phyloP scores from a whole-genome alignment of 2,797 vertebrate genomes.

The Cirrhinus mrigala region DNA sequence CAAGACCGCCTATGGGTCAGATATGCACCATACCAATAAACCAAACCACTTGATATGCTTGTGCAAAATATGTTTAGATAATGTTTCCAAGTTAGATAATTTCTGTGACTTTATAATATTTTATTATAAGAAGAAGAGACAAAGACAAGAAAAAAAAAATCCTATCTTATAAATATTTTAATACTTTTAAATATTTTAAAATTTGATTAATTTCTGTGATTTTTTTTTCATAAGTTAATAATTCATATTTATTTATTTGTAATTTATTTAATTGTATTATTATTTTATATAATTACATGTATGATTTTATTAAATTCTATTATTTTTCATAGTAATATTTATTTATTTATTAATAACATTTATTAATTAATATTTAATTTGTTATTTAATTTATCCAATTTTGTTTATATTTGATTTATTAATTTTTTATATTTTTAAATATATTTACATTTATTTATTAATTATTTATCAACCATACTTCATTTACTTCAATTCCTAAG shows the following conservation, averaged over 20 bases:
- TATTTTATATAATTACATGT: background rate
- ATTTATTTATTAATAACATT: no score
- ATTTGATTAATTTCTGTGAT: background rate
- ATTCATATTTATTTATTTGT: background rate
- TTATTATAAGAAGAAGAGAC: background rate
- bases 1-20: background rate
- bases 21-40: background rate
- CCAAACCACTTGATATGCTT: background rate
- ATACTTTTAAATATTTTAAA: background rate
- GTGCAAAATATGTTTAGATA: background rate
- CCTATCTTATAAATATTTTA: no score
- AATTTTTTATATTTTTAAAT: background rate
- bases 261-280: background rate
- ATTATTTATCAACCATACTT: background rate
- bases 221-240: background rate
- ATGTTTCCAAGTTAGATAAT: background rate
- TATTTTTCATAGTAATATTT: no score
- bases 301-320: no score
- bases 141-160: no score
- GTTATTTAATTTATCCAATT: background rate
- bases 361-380: background rate
- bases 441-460: background rate
- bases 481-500: background rate
- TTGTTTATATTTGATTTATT: no score
- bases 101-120: background rate